A percentile compares a stretch with the other conserved stretches of the same genome.
These are phyloP conservation scores for Andrena fulva DNA, from an alignment of 2,888 invertebrate genomes.

Conservation along the genomic window DNA sequence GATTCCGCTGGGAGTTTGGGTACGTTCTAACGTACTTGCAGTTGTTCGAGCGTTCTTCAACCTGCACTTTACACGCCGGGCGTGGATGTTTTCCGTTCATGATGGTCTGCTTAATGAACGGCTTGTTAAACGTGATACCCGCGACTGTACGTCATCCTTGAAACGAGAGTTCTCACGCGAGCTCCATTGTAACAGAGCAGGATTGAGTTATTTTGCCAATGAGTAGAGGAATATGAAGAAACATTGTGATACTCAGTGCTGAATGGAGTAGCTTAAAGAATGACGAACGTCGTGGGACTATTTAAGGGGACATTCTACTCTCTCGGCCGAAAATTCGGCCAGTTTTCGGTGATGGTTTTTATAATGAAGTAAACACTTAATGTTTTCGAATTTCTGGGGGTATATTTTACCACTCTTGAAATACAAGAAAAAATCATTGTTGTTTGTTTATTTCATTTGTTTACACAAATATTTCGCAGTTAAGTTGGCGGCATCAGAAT, in stretches of 20 bases:
- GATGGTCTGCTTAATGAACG: constrained; percentile 25
- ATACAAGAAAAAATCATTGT: too few species aligned
- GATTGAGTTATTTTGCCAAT: not conserved
- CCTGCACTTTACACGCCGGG: constrained; percentile 18
- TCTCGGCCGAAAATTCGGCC: too few species aligned
- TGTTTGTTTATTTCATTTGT: too few species aligned
- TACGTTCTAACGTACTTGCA: constrained; percentile 30
- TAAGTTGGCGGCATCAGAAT: too few species aligned
- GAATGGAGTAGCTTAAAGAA: constrained; percentile 16
- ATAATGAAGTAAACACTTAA: too few species aligned
- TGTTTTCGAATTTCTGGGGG: too few species aligned
- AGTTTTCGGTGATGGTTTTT: too few species aligned
- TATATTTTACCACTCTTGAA: too few species aligned
- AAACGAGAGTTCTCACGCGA: not conserved
- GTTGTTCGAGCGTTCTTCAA: constrained; percentile 37
- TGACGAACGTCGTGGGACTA: constrained; percentile 15
- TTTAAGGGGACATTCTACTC: too few species aligned
- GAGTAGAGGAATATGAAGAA: not conserved
- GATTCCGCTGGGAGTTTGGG: constrained; percentile 40
- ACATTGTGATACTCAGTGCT: not conserved
- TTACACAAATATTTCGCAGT: too few species aligned
- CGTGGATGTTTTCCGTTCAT: constrained; percentile 19
- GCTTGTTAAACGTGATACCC: constrained; percentile 17
- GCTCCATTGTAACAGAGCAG: not conserved
- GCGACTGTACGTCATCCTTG: not conserved